Percentiles rank a stretch among this genome's conserved stretches.
phyloP scores from a whole-genome alignment of 1,140 invertebrate species.

The Bombus impatiens region DNA sequence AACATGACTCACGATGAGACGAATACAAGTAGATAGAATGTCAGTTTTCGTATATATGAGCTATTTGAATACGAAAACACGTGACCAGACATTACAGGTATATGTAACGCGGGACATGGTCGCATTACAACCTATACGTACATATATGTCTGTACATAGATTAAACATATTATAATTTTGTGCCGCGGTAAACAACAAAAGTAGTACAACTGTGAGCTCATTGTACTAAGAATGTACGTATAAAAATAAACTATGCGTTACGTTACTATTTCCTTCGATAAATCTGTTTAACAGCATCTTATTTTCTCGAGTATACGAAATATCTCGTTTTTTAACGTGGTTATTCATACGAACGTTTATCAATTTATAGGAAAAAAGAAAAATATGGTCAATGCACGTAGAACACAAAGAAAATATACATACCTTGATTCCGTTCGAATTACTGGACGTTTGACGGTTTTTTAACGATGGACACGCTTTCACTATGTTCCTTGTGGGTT shows the following conservation, averaged over 20 bases:
- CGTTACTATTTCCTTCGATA: background rate
- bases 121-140: background rate
- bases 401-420: background rate
- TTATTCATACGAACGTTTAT: background rate
- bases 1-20: constrained; percentile 24
- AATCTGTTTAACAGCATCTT: background rate
- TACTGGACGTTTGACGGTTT: constrained; percentile 27
- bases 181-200: constrained; percentile 24
- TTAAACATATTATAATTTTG: constrained; percentile 37
- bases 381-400: too few species aligned
- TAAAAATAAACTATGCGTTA: constrained; percentile 33
- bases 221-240: constrained; percentile 23
- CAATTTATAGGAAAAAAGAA: background rate
- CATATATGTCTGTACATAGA: background rate
- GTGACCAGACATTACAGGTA: constrained; percentile 23
- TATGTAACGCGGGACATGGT: constrained; percentile 28
- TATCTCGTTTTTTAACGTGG: background rate
- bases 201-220: constrained; percentile 19
- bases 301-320: background rate
- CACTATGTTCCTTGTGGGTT: background rate
- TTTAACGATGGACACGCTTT: constrained; percentile 33
- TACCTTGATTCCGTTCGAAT: constrained; percentile 33
- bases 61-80: constrained; percentile 14
- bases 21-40: background rate
- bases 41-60: background rate